Evolutionary conservation across 1,140 invertebrate species (phyloP).

Genomic region (Pseudomyrmex dendroicus): DNA sequence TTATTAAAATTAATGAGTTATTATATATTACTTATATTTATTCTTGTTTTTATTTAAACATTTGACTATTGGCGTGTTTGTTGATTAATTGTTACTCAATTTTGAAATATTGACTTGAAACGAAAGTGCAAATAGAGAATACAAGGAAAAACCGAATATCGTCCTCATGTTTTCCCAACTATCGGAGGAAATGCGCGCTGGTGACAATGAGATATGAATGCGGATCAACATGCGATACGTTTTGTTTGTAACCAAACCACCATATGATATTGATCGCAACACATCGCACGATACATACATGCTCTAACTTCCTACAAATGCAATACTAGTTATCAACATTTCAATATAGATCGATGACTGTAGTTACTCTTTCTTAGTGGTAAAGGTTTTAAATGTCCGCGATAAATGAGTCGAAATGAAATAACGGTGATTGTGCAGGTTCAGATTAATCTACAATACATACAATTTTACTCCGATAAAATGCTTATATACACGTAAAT

Average conservation of each 20-base stretch:
- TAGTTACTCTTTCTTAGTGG: conserved; percentile 27
- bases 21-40: background rate
- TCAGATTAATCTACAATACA: conserved; percentile 1
- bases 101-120: background rate
- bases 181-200: background rate
- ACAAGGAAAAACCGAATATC: background rate
- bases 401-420: background rate
- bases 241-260: conserved; percentile 7
- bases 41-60: background rate
- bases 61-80: background rate
- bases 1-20: background rate
- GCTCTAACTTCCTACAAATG: conserved; percentile 5
- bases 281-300: background rate
- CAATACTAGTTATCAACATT: conserved; percentile 16
- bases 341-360: conserved; percentile 23
- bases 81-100: background rate
- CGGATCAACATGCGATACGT: background rate
- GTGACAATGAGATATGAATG: conserved; percentile 5
- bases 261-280: background rate
- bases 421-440: conserved; percentile 25
- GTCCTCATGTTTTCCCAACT: background rate
- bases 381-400: conserved; percentile 34
- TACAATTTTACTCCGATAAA: conserved; percentile 2
- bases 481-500: conserved; percentile 2
- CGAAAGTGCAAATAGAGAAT: too few species aligned